Percentiles rank a stretch among this genome's conserved stretches.
Evolutionary conservation across 2,797 vertebrate genomes (phyloP).

Genomic region (Crossoptilon crossoptilon): DNA sequence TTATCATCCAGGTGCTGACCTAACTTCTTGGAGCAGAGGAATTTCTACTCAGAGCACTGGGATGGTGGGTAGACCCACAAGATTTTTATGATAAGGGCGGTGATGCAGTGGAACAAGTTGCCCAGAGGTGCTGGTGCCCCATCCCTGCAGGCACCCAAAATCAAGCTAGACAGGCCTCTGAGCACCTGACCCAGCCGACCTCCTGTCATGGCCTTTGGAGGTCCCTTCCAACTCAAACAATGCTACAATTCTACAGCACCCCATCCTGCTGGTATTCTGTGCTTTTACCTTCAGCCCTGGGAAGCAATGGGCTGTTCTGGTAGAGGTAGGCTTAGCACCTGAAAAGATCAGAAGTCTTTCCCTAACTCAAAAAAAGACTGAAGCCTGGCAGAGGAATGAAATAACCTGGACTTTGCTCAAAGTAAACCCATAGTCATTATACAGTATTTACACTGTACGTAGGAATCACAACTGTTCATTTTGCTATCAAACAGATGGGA

Average conservation of each 20-base stretch:
- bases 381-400: background rate
- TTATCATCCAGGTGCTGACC: background rate
- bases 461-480: constrained; percentile 33
- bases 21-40: no score
- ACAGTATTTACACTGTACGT: constrained; percentile 18
- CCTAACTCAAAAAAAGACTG: background rate
- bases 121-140: no score
- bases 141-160: no score
- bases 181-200: no score
- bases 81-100: no score
- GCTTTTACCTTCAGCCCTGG: background rate
- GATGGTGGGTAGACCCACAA: no score
- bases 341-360: background rate
- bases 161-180: no score
- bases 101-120: no score
- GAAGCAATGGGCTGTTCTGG: rapidly evolving
- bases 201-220: no score
- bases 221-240: no score
- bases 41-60: no score
- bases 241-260: background rate
- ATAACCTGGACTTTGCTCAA: constrained; percentile 24
- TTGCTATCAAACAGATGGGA: constrained; percentile 57
- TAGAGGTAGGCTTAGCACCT: background rate
- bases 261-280: background rate
- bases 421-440: background rate